These are phyloP conservation scores for Aptenodytes forsteri DNA, from an alignment of 2,113 vertebrate genomes.

Conservation along the genomic window DNA sequence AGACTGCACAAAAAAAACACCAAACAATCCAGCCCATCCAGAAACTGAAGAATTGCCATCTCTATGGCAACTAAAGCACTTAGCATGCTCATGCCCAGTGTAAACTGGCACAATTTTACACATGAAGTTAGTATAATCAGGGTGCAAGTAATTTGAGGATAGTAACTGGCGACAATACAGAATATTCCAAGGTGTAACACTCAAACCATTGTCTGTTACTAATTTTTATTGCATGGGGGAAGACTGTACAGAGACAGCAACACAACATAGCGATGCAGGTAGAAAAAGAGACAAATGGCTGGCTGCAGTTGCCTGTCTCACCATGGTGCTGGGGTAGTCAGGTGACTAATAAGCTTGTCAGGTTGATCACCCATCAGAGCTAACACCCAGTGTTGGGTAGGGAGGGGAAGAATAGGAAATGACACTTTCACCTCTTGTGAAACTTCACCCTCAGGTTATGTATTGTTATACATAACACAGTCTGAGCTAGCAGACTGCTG, in stretches of 20 bases:
- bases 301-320: background rate
- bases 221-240: background rate
- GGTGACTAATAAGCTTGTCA: background rate
- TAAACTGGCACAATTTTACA: background rate
- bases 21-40: background rate
- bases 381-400: background rate
- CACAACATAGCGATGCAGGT: fast-evolving
- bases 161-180: background rate
- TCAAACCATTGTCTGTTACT: background rate
- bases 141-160: background rate
- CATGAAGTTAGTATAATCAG: background rate
- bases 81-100: fast-evolving
- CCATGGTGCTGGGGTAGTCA: fast-evolving
- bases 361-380: background rate
- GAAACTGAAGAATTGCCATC: background rate
- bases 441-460: background rate
- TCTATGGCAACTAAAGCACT: background rate
- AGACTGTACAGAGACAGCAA: background rate
- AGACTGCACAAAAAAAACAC: background rate
- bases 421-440: background rate
- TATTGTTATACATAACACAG: background rate
- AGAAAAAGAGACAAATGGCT: background rate
- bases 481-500: background rate
- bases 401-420: background rate
- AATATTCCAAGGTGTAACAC: background rate